Base-by-base conservation (phyloP, 37 sponge, comb jelly and placozoan genomes). In the Halichondria panicea region DNA sequence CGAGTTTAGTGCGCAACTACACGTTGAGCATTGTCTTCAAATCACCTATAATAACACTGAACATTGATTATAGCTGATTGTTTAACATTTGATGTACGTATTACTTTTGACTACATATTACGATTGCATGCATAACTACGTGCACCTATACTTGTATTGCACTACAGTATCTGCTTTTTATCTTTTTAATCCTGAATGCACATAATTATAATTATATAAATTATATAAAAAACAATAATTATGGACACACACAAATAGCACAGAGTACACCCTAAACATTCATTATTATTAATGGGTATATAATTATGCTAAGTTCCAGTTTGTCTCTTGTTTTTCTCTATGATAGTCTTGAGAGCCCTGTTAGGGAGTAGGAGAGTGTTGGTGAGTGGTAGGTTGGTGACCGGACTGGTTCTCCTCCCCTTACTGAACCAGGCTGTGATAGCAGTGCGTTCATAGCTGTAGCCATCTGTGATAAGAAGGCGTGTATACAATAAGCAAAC, bases 341-440 rank as follows among this genome's bases (percentile, higher is more conserved):
- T 71, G 63, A 70, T 32, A 2, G 38, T 15, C 46, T 82, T 91
- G 45, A 91, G 77, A 22, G 30, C 50, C 63, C 73, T 76, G 73
- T 91, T 91, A 19, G 88, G 87, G 3, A 84, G 50, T 4, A 91
- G 74, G 48, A 54, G 74, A 12, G 87, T 78, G 70, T 42, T 56
- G 25, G 83, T 50, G 43, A 91, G 74, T 18, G 92, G 87, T 0
- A 83, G 74, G 74, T 91, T 91, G 53, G 92, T 91, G 43, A 78
- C 46, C 1, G 92, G 92, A 57, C 92, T 91, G 64, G 88, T 87
- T 0, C 87, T 71, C 5, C 71, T 50, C 5, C 92, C 92, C 58
- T 78, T 68, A n/a, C 74, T 81, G 32, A 91, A 46, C 92, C 92
- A 91, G 7, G 24, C 58, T 35, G 71, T 75, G 43, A 91, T 88